Percentiles rank a stretch among this genome's conserved stretches.
phyloP scores from a whole-genome alignment of 1,140 invertebrate species.

The Euura saliciscinereae region DNA sequence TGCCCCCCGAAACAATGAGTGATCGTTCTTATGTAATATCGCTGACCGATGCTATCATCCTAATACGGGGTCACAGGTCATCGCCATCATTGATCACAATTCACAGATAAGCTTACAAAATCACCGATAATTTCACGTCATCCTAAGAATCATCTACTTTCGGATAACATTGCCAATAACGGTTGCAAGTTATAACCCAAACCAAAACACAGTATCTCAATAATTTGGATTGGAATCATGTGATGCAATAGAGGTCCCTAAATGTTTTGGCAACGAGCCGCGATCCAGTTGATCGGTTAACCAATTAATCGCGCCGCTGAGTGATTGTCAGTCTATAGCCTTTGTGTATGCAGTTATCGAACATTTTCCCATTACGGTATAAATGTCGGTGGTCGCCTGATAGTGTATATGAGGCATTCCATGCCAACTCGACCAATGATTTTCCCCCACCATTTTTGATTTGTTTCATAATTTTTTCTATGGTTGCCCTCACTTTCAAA shows the following conservation, averaged over 20 bases:
- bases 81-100: background rate
- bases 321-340: conserved; percentile 30
- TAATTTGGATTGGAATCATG: no score
- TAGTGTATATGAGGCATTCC: no score
- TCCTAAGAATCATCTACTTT: no score
- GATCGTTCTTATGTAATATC: background rate
- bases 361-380: conserved; percentile 46
- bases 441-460: no score
- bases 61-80: background rate
- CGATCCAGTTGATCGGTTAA: background rate
- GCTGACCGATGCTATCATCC: background rate
- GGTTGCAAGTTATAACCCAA: no score
- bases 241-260: no score
- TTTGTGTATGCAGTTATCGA: conserved; percentile 37
- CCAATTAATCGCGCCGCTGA: conserved; percentile 24
- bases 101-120: background rate
- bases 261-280: background rate
- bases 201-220: no score
- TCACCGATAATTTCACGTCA: no score
- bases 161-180: no score
- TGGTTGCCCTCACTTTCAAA: no score
- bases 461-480: no score
- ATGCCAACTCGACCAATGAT: no score
- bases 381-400: conserved; percentile 39
- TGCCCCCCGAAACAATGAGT: conserved; percentile 4